These are phyloP conservation scores for Stegophylla sp. DNA, from an alignment of 2,888 invertebrate species.

Conservation along the genomic window DNA sequence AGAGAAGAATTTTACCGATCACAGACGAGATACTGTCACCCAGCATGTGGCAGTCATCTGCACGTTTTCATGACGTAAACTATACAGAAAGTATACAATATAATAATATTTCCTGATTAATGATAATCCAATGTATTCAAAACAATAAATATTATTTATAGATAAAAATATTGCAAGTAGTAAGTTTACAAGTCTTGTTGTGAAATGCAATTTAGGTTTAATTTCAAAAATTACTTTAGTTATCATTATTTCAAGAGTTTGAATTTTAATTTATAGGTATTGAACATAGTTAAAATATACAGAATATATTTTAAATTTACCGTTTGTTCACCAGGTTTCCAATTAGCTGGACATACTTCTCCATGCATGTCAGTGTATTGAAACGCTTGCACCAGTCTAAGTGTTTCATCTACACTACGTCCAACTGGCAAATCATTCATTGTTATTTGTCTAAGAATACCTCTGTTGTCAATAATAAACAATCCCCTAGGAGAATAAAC, in stretches of 20 bases:
- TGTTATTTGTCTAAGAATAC: slow-evolving; percentile 87
- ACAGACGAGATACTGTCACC: no score
- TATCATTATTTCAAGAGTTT: neutral
- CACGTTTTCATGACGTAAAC: no score
- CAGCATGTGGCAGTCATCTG: no score
- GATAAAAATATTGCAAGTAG: no score
- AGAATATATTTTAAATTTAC: slow-evolving; percentile 57
- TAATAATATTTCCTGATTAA: no score
- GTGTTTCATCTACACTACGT: slow-evolving; percentile 90
- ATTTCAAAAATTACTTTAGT: neutral
- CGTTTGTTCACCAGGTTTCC: slow-evolving; percentile 81
- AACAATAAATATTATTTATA: no score
- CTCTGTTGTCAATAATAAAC: slow-evolving; percentile 91
- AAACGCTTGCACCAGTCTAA: slow-evolving; percentile 92
- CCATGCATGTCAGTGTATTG: slow-evolving; percentile 91
- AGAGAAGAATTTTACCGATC: no score
- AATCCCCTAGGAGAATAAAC: slow-evolving; percentile 71
- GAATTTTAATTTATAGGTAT: neutral
- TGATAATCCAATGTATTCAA: no score
- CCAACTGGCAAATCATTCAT: slow-evolving; percentile 97
- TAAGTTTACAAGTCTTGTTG: no score
- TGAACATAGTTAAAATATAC: neutral
- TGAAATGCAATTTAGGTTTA: no score
- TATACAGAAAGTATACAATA: no score
- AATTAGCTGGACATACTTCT: slow-evolving; percentile 94